Conservation (phyloP, 2,888 invertebrate genomes). For the Helicoverpa assulta region DNA sequence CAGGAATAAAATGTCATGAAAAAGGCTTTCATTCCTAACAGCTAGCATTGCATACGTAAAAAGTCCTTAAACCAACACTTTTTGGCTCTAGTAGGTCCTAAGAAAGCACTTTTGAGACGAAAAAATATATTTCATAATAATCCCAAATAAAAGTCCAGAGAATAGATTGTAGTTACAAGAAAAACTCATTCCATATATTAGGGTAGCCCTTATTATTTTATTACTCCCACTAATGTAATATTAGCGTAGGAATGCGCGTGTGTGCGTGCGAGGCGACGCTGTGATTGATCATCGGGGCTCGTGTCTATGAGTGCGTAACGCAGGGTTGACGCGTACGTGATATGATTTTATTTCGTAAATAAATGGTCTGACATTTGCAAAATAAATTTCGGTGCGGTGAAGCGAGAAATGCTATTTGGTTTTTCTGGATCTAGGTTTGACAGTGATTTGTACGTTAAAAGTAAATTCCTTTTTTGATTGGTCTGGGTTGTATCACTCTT, state of each 20-base stretch:
- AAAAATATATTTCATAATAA: slow-evolving; percentile 48
- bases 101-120: slow-evolving; percentile 34
- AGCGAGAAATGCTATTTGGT: slow-evolving; percentile 48
- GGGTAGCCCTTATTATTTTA: slow-evolving; percentile 66
- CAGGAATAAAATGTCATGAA: neutral
- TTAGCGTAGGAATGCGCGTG: slow-evolving; percentile 42
- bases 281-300: slow-evolving; percentile 71
- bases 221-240: slow-evolving; percentile 65
- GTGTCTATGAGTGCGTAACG: slow-evolving; percentile 62
- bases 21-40: slow-evolving; percentile 14
- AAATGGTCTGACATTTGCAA: slow-evolving; percentile 51
- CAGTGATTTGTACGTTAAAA: slow-evolving; percentile 16
- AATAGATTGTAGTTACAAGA: slow-evolving; percentile 60
- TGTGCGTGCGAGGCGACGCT: slow-evolving; percentile 52
- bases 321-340: slow-evolving; percentile 71
- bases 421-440: slow-evolving; percentile 35
- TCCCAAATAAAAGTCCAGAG: slow-evolving; percentile 51
- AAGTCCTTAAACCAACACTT: slow-evolving; percentile 5
- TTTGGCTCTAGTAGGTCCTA: slow-evolving; percentile 3
- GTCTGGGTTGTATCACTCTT: no score
- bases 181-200: slow-evolving; percentile 57
- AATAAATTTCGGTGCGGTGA: slow-evolving; percentile 52
- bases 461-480: neutral
- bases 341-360: slow-evolving; percentile 59
- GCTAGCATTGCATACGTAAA: slow-evolving; percentile 23